A percentile compares a stretch with the other conserved stretches of the same genome.
These are phyloP conservation scores for Solen grandis DNA, from an alignment of 1,140 invertebrate genomes.

Conservation along the genomic window DNA sequence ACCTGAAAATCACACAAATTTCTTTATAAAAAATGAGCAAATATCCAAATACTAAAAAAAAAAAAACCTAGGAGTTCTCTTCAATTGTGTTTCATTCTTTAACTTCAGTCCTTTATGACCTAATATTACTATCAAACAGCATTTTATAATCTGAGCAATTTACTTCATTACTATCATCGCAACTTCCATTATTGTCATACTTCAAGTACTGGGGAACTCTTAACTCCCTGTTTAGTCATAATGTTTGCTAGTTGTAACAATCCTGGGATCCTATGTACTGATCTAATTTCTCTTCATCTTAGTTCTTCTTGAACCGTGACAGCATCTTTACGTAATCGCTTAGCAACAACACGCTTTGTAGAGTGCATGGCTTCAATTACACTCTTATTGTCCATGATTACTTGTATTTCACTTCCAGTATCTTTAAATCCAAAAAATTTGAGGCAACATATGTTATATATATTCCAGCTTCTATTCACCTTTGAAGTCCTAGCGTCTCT, in stretches of 20 bases:
- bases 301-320: constrained; percentile 18
- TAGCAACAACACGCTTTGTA: constrained; percentile 40
- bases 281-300: constrained; percentile 17
- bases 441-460: not conserved
- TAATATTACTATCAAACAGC: no score
- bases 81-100: no score
- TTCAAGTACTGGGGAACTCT: not conserved
- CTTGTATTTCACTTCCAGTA: constrained; percentile 8
- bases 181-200: constrained; percentile 2
- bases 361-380: constrained; percentile 39
- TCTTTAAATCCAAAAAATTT: constrained; percentile 2
- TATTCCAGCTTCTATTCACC: constrained; percentile 16
- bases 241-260: no score
- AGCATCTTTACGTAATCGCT: constrained; percentile 43
- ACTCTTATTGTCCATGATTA: constrained; percentile 52
- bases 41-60: no score
- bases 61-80: no score
- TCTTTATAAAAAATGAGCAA: no score
- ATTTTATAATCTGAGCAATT: no score
- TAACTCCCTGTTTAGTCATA: no score
- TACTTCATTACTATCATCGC: not conserved
- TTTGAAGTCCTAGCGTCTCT: not conserved
- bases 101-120: no score
- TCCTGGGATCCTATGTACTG: constrained; percentile 44
- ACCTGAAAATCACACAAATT: no score